These are phyloP conservation scores for Heliconius congener DNA, from an alignment of 1,140 invertebrate genomes.

Conservation along the genomic window DNA sequence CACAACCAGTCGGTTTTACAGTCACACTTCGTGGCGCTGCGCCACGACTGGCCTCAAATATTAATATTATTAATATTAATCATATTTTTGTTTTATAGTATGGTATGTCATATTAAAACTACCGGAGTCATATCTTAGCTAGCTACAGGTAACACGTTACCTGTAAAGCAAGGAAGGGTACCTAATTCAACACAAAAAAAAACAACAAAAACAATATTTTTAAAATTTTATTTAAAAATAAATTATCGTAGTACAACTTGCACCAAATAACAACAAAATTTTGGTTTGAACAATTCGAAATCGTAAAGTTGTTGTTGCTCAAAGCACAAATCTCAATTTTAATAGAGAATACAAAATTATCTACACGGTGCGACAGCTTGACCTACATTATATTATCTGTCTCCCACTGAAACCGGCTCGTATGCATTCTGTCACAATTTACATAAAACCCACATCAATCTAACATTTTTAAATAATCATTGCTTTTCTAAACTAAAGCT, in stretches of 20 bases:
- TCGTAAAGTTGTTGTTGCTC: slow-evolving; percentile 61
- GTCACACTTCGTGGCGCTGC: too few relatives aligned
- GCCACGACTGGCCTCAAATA: too few relatives aligned
- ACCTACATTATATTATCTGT: slow-evolving; percentile 22
- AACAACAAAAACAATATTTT: slow-evolving; percentile 29
- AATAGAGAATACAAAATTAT: slow-evolving; percentile 65
- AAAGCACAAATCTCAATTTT: slow-evolving; percentile 68
- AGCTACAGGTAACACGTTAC: too few relatives aligned
- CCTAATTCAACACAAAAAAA: neutral
- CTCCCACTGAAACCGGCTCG: slow-evolving; percentile 17
- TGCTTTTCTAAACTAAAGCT: neutral
- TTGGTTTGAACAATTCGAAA: slow-evolving; percentile 77
- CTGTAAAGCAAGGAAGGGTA: neutral
- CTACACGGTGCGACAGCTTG: slow-evolving; percentile 59
- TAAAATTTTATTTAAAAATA: slow-evolving; percentile 79
- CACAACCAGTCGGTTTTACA: too few relatives aligned
- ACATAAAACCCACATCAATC: neutral
- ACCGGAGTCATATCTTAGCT: too few relatives aligned
- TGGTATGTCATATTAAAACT: too few relatives aligned
- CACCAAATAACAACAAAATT: slow-evolving; percentile 81
- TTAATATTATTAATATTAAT: too few relatives aligned
- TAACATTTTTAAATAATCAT: neutral
- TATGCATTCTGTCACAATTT: neutral
- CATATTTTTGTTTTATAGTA: too few relatives aligned
- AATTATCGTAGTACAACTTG: slow-evolving; percentile 80